Evolutionary conservation across 2,113 vertebrate species (phyloP).

Genomic region (Craseonycteris thonglongyai): DNA sequence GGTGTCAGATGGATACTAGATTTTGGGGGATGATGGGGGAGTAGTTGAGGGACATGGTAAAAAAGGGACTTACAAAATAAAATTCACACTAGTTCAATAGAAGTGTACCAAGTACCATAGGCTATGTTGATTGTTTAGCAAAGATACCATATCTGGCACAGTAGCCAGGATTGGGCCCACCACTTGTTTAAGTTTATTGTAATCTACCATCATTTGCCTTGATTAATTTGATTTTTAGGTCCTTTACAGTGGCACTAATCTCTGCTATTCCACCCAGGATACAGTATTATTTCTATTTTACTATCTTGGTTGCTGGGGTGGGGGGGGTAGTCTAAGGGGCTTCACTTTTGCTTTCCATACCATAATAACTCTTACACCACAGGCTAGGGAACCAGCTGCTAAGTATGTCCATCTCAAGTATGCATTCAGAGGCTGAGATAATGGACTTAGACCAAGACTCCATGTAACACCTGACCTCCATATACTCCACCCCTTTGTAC

Average conservation of each 20-base stretch:
- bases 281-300: not conserved
- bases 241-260: not conserved
- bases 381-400: not conserved
- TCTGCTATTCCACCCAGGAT: not conserved
- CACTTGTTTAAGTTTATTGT: not conserved
- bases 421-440: not conserved
- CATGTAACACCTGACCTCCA: not conserved
- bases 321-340: not conserved
- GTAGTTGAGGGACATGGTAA: no score
- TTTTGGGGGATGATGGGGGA: no score
- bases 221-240: not conserved
- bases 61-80: no score
- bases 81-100: not conserved
- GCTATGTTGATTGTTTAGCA: not conserved
- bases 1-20: no score
- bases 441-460: not conserved
- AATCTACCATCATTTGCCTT: not conserved
- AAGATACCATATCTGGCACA: not conserved
- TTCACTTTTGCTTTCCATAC: not conserved
- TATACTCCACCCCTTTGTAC: not conserved
- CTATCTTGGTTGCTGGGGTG: not conserved
- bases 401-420: not conserved
- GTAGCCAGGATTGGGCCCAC: not conserved
- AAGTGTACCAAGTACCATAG: not conserved
- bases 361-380: not conserved